Conservation (phyloP, 2,888 invertebrate species). For the Cancer borealis region DNA sequence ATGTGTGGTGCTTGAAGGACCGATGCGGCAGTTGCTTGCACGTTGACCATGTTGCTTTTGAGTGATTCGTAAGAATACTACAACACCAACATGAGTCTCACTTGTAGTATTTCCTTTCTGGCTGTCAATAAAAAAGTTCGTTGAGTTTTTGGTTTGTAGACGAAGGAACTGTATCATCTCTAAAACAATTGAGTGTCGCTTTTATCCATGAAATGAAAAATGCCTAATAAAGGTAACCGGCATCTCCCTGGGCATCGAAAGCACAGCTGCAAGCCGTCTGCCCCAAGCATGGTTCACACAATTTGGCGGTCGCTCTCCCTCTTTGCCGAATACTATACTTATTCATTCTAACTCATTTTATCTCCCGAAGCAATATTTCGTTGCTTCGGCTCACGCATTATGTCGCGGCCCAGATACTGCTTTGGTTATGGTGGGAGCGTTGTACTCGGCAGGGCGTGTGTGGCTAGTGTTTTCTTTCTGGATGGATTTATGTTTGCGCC, state of each 20-base stretch:
- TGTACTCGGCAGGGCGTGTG: neutral
- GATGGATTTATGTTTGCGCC: constrained; percentile 8
- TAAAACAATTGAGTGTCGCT: neutral
- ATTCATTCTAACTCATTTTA: constrained; percentile 9
- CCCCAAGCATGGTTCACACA: constrained; percentile 29
- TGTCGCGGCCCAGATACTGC: constrained; percentile 6
- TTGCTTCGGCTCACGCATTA: neutral
- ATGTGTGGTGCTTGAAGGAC: constrained; percentile 29
- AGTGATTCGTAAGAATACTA: neutral
- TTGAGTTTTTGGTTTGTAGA: neutral
- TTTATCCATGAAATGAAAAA: neutral
- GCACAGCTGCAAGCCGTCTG: neutral
- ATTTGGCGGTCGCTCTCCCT: constrained; percentile 15
- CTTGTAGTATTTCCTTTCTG: neutral
- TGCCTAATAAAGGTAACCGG: constrained; percentile 5
- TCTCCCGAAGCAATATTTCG: constrained; percentile 22
- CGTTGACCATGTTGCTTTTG: neutral
- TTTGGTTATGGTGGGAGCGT: neutral
- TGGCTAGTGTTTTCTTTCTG: neutral
- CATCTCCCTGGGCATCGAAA: neutral
- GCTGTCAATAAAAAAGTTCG: neutral
- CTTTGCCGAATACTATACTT: neutral
- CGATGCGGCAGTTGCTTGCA: constrained; percentile 21
- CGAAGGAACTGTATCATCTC: neutral
- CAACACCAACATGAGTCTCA: neutral